Evolutionary conservation across 2,888 invertebrate species (phyloP), one percentile per base, ranked within the genome.

Genomic region (Brenthis ino): DNA sequence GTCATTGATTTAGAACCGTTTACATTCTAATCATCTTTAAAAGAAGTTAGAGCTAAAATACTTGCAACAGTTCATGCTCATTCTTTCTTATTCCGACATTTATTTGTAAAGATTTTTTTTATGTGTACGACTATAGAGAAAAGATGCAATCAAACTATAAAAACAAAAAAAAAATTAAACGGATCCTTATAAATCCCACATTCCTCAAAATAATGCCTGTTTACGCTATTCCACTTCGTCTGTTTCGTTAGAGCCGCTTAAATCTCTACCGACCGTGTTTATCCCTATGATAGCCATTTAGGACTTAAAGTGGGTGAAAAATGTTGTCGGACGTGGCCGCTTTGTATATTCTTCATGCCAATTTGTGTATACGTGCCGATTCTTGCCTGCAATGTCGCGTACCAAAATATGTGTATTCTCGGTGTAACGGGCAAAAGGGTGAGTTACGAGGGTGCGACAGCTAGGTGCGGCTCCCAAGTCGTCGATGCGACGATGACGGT

Each of bases 401-500:
- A 58, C 56, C 65, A 63, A 65, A 72, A 68, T 66, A 64, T 68
- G 68, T 70, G 8, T 70, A 68, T 70, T 56, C 58, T 60, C 58
- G 47, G 64, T 57, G 64, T 66, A 64, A 57, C 66, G 71, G 70
- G 60, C 68, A 72, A 61, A 55, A 74, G 87, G 87, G 86, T 85
- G 82, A 83, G 79, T 81, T 79, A 83, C 79, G 77, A 82, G 87
- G 86, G 87, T 83, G 85, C 83, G 86, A 86, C 86, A 83, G 80
- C 82, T 84, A 87, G 91, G 91, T 88, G 91, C 80, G 91, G 88
- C 85, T 77, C 75, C 76, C 77, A 73, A 80, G 85, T 82, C 84
- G 82, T 84, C 85, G 85, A 81, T 85, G 82, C 82, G 83, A 84
- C 81, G 85, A 84, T 89, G 89, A 88, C 87, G 79, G 81, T 85